A percentile compares a stretch with the other conserved stretches of the same genome.
Evolutionary conservation across 2,888 invertebrate species (phyloP).

Genomic region (Nesidiocoris tenuis): DNA sequence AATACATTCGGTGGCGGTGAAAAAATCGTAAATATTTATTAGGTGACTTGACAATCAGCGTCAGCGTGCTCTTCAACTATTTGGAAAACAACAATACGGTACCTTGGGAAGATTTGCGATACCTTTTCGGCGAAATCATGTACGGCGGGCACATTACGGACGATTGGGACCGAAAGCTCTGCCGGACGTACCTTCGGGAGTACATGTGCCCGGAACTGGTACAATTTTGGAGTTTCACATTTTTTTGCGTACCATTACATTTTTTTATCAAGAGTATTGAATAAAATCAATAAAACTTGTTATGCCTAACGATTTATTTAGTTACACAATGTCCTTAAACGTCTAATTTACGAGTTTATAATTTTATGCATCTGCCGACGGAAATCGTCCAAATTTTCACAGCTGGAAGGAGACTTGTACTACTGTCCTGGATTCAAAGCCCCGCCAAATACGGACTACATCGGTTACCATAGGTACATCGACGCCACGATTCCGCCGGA

Average conservation of each 20-base stretch:
- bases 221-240: slow-evolving; percentile 8
- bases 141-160: slow-evolving; percentile 97
- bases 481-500: slow-evolving; percentile 84
- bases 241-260: too few species aligned
- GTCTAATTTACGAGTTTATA: too few species aligned
- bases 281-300: too few species aligned
- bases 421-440: slow-evolving; percentile 82
- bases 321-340: too few species aligned
- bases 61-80: slow-evolving; percentile 86
- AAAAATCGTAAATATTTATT: too few species aligned
- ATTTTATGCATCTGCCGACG: too few species aligned
- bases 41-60: slow-evolving; percentile 88
- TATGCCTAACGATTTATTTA: too few species aligned
- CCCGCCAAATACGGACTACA: slow-evolving; percentile 85
- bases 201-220: slow-evolving; percentile 80
- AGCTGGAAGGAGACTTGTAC: slow-evolving; percentile 80
- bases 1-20: too few species aligned
- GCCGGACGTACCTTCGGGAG: slow-evolving; percentile 80
- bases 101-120: slow-evolving; percentile 92
- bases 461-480: slow-evolving; percentile 82
- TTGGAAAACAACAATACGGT: slow-evolving; percentile 82
- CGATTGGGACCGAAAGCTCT: slow-evolving; percentile 90
- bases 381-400: too few species aligned
- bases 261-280: too few species aligned
- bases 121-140: slow-evolving; percentile 95